Conservation (phyloP, 2,888 invertebrate species). For the Anorthoa munda region DNA sequence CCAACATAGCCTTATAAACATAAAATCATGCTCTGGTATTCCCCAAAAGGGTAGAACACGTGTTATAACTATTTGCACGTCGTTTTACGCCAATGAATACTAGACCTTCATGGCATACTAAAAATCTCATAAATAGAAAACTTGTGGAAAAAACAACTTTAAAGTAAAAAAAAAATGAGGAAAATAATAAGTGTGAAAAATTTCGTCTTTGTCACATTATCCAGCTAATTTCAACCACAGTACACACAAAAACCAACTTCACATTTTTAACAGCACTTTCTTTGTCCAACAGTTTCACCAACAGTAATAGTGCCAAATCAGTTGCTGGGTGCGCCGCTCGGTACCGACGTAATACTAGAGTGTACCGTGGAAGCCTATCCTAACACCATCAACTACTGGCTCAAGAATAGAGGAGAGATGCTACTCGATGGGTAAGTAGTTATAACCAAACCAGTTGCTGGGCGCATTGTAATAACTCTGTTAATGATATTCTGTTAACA, state of each 20-base stretch:
- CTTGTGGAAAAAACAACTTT: too few species aligned
- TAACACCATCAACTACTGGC: slow-evolving; percentile 93
- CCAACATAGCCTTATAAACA: too few species aligned
- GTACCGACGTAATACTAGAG: slow-evolving; percentile 95
- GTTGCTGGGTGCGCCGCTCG: slow-evolving; percentile 95
- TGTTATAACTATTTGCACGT: too few species aligned
- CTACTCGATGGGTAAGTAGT: slow-evolving; percentile 93
- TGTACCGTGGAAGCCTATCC: slow-evolving; percentile 97
- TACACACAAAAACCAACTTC: background rate
- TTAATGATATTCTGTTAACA: too few species aligned
- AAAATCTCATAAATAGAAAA: too few species aligned
- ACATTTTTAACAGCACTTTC: slow-evolving; percentile 5
- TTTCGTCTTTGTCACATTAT: background rate
- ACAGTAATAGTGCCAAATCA: slow-evolving; percentile 97
- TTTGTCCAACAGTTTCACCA: slow-evolving; percentile 93
- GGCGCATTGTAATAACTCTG: too few species aligned
- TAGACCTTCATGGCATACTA: too few species aligned
- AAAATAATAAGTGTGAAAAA: background rate
- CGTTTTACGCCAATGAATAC: too few species aligned
- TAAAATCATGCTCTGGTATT: too few species aligned
- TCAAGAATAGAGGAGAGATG: slow-evolving; percentile 94
- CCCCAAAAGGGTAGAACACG: background rate
- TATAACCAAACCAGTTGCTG: background rate
- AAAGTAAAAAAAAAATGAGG: too few species aligned
- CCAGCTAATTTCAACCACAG: background rate